Percentiles rank a stretch among this genome's conserved stretches.
phyloP scores from a whole-genome alignment of 2,888 invertebrate genomes.

The Thyatira batis region DNA sequence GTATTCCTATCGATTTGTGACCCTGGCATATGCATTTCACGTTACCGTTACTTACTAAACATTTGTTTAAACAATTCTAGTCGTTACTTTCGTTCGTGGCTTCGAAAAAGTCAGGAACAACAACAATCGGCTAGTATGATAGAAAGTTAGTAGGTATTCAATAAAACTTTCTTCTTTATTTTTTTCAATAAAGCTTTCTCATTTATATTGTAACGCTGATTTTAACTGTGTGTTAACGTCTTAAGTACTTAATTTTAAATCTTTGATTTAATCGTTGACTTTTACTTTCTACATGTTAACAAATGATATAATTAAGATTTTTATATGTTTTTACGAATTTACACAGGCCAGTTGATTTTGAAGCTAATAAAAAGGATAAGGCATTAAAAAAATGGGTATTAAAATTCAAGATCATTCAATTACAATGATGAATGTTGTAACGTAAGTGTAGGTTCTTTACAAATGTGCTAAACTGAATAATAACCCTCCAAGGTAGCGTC shows the following conservation, averaged over 20 bases:
- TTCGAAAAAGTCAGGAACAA: background rate
- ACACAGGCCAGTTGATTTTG: too few species aligned
- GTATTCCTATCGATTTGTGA: constrained; percentile 60
- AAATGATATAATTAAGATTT: too few species aligned
- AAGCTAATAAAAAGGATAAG: too few species aligned
- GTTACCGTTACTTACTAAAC: constrained; percentile 5
- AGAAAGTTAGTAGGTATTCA: background rate
- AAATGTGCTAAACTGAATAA: background rate
- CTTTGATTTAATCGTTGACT: too few species aligned
- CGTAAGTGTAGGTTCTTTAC: background rate
- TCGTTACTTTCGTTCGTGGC: background rate
- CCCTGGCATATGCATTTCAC: constrained; percentile 25
- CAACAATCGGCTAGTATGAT: background rate
- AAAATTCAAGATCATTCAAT: too few species aligned
- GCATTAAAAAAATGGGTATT: too few species aligned
- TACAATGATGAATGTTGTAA: background rate
- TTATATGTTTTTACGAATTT: too few species aligned
- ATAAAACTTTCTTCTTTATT: background rate
- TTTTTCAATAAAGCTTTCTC: background rate
- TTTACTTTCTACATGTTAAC: too few species aligned
- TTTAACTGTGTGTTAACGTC: background rate
- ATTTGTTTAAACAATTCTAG: constrained; percentile 1
- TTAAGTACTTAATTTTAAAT: too few species aligned
- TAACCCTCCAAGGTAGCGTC: constrained; percentile 19
- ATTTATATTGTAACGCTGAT: background rate